phyloP scores from a whole-genome alignment of 2,797 vertebrate species.

The Amblyraja radiata region DNA sequence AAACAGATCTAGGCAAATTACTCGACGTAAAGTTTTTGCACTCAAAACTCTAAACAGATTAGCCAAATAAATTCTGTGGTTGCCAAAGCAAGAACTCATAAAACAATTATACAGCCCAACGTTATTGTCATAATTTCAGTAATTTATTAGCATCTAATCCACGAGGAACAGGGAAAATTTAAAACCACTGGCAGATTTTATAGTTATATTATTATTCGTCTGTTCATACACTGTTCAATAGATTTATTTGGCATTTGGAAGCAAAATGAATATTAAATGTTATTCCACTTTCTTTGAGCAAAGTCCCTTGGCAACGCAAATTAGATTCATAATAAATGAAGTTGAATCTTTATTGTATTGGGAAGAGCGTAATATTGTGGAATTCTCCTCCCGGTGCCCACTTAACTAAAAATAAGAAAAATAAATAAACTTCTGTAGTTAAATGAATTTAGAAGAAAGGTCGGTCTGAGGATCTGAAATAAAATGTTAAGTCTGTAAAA shows the following conservation, averaged over 20 bases:
- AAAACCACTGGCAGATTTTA: neutral
- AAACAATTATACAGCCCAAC: neutral
- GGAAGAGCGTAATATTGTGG: neutral
- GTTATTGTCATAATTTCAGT: constrained; percentile 21
- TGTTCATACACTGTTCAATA: neutral
- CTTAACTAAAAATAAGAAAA: too few relatives aligned
- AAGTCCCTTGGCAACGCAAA: neutral
- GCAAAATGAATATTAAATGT: neutral
- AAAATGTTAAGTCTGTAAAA: too few relatives aligned
- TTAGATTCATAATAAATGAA: neutral
- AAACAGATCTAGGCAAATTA: neutral
- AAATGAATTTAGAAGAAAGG: too few relatives aligned
- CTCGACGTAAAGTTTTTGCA: neutral
- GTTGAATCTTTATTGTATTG: neutral
- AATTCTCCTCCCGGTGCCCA: too few relatives aligned
- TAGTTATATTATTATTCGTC: neutral
- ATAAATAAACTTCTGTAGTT: too few relatives aligned
- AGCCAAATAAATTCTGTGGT: neutral
- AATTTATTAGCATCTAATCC: neutral
- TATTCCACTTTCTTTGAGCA: neutral
- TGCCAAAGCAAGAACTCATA: neutral
- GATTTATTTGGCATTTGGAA: neutral
- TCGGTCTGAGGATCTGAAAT: too few relatives aligned
- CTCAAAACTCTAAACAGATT: neutral
- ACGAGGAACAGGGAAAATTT: neutral